Percentiles rank a stretch among this genome's conserved stretches.
Evolutionary conservation across 2,797 vertebrate species (phyloP).

Genomic region (Clarias pachynema): DNA sequence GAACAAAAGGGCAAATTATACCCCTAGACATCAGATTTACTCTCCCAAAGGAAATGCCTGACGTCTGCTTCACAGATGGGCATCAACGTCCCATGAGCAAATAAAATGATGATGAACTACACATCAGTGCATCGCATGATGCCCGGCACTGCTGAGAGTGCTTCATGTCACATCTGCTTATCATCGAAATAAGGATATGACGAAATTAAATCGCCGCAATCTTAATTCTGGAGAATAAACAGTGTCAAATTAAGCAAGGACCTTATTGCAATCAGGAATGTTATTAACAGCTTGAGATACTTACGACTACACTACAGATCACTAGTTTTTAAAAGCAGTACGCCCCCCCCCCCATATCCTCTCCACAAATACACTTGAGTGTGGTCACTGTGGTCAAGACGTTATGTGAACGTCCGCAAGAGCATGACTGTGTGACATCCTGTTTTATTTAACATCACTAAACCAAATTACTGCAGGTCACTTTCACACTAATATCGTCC

Average conservation of each 20-base stretch:
- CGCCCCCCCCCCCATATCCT: no score
- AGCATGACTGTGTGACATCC: neutral
- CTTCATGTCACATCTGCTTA: constrained; percentile 2
- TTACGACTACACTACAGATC: neutral
- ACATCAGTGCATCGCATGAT: neutral
- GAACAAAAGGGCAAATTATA: constrained; percentile 36
- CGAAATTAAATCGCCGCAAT: neutral
- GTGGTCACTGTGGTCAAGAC: neutral
- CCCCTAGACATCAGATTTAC: constrained; percentile 43
- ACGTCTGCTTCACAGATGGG: constrained; percentile 38
- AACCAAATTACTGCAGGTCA: neutral
- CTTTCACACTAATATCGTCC: neutral
- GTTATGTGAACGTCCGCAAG: neutral
- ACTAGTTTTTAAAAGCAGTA: neutral
- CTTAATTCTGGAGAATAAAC: neutral
- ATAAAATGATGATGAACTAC: constrained; percentile 24
- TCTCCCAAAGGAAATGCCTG: constrained; percentile 36
- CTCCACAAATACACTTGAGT: neutral
- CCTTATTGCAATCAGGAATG: neutral
- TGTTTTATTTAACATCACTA: neutral
- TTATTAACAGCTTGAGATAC: neutral
- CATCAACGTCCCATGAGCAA: constrained; percentile 30
- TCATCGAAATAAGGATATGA: neutral
- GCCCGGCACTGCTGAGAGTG: neutral
- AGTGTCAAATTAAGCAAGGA: no score